Percentiles rank a stretch among this genome's conserved stretches.
Evolutionary conservation across 2,888 invertebrate genomes (phyloP).

Genomic region (Belgica antarctica): DNA sequence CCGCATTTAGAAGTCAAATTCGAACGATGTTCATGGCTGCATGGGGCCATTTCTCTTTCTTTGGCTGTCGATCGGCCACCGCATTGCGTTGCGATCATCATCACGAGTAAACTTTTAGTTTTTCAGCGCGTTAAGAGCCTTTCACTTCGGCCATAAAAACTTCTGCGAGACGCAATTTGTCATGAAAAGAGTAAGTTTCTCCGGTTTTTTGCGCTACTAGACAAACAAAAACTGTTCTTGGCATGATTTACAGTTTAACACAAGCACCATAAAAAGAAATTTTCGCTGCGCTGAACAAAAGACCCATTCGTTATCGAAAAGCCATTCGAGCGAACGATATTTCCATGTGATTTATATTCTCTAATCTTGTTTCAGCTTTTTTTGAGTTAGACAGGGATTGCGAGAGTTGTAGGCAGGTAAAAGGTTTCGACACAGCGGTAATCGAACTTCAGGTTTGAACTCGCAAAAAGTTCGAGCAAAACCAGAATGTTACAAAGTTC

Average conservation of each 20-base stretch:
- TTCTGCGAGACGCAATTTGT: background rate
- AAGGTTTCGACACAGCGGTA: too few species aligned
- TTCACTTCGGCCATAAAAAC: background rate
- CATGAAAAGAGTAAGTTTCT: background rate
- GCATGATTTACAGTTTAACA: background rate
- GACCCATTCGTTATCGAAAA: conserved; percentile 12
- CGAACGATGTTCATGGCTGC: background rate
- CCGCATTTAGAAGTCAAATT: too few species aligned
- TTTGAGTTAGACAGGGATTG: background rate
- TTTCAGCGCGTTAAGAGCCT: background rate
- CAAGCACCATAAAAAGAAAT: background rate
- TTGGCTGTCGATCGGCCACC: background rate
- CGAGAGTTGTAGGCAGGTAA: background rate
- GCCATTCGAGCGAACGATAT: too few species aligned
- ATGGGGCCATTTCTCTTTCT: background rate
- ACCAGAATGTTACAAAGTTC: too few species aligned
- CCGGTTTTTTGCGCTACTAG: background rate
- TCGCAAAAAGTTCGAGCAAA: too few species aligned
- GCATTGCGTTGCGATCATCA: too few species aligned
- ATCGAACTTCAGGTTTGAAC: too few species aligned
- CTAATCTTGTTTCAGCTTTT: background rate
- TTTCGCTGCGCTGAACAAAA: background rate
- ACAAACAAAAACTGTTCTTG: conserved; percentile 19
- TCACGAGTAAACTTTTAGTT: background rate
- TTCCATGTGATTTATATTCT: conserved; percentile 2